Conservation (phyloP, 2,888 invertebrate genomes). For the Ptilodon capucinus region DNA sequence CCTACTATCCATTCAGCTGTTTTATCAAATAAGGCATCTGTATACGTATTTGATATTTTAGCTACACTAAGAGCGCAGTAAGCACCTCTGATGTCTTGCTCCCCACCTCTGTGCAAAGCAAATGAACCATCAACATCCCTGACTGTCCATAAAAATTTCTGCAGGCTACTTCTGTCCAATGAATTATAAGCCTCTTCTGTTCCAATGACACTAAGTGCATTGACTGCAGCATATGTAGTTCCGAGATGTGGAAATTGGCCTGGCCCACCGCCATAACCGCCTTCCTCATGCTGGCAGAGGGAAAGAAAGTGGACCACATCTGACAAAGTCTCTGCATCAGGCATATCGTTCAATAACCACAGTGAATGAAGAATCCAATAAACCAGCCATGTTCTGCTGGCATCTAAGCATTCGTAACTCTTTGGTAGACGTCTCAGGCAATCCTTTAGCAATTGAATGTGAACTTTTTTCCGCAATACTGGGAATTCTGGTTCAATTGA, state of each 20-base stretch:
- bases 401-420: slow-evolving; percentile 93
- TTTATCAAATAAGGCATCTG: slow-evolving; percentile 89
- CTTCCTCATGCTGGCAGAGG: slow-evolving; percentile 89
- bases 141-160: slow-evolving; percentile 90
- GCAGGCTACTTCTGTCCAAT: slow-evolving; percentile 90
- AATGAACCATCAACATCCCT: slow-evolving; percentile 94
- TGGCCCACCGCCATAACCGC: slow-evolving; percentile 98
- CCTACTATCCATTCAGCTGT: slow-evolving; percentile 96
- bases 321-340: slow-evolving; percentile 64
- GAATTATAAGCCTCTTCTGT: slow-evolving; percentile 92
- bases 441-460: slow-evolving; percentile 85
- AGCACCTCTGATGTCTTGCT: slow-evolving; percentile 96
- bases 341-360: slow-evolving; percentile 84
- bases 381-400: slow-evolving; percentile 97
- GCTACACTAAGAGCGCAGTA: slow-evolving; percentile 98
- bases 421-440: slow-evolving; percentile 86
- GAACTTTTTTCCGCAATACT: slow-evolving; percentile 84
- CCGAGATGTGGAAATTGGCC: slow-evolving; percentile 96
- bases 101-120: slow-evolving; percentile 95
- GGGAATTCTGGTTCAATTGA: slow-evolving; percentile 79
- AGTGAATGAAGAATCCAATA: slow-evolving; percentile 98
- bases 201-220: slow-evolving; percentile 94
- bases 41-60: slow-evolving; percentile 90
- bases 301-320: slow-evolving; percentile 64
- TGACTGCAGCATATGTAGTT: slow-evolving; percentile 98